Evolutionary conservation across 2,888 invertebrate species (phyloP).

Genomic region (Calameuta idolon): DNA sequence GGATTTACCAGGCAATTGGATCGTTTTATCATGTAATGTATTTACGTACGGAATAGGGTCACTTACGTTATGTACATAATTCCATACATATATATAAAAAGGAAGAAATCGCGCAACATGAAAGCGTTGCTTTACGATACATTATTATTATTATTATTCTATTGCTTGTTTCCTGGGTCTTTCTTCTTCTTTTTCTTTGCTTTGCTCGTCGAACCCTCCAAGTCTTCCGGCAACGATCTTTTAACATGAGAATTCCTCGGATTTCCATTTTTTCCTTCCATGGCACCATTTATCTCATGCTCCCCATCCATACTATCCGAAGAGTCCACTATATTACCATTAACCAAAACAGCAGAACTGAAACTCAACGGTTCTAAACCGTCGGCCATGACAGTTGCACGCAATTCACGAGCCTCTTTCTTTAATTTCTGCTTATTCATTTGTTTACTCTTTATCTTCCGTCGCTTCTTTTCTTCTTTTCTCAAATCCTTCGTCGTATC

Average conservation of each 20-base stretch:
- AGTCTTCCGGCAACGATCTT: not conserved
- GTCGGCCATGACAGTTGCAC: slow-evolving; percentile 67
- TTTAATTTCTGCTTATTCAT: slow-evolving; percentile 66
- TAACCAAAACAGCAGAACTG: slow-evolving; percentile 41
- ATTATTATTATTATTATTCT: slow-evolving; percentile 1
- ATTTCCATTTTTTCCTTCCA: not conserved
- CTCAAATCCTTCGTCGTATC: slow-evolving; percentile 35
- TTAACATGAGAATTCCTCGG: not conserved
- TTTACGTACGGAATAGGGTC: slow-evolving; percentile 3
- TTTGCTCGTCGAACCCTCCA: not conserved
- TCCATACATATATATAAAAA: slow-evolving; percentile 44
- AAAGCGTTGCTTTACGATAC: not conserved
- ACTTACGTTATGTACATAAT: slow-evolving; percentile 36
- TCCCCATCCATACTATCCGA: not conserved
- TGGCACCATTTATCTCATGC: not conserved
- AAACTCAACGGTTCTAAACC: slow-evolving; percentile 55
- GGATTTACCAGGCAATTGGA: not conserved
- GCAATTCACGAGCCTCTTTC: slow-evolving; percentile 67
- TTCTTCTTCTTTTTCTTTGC: slow-evolving; percentile 8
- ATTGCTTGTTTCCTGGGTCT: slow-evolving; percentile 21
- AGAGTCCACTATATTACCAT: slow-evolving; percentile 20
- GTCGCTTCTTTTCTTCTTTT: slow-evolving; percentile 54
- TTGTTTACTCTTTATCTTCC: slow-evolving; percentile 53
- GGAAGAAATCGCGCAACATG: slow-evolving; percentile 39
- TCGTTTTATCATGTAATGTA: not conserved